Evolutionary conservation across 2,888 invertebrate genomes (phyloP).

Genomic region (Neocrepidodera transversa): DNA sequence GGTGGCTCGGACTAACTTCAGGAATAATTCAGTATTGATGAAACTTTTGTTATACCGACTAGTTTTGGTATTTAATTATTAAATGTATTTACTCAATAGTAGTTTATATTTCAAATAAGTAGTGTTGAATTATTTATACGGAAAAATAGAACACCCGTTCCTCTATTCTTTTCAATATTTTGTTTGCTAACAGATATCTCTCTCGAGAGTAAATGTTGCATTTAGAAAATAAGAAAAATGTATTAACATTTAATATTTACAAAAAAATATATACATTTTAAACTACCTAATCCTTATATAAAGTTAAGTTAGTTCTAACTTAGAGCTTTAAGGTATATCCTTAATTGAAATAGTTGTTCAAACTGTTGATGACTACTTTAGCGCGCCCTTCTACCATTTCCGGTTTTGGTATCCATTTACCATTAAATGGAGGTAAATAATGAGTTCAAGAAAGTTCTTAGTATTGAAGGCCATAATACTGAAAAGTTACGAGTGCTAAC

Average conservation of each 20-base stretch:
- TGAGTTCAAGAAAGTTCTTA: conserved; percentile 6
- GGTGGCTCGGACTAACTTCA: not conserved
- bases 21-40: conserved; percentile 1
- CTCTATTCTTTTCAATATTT: too few species aligned
- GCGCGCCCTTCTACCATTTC: not conserved
- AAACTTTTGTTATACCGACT: not conserved
- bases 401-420: not conserved
- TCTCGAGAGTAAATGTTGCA: too few species aligned
- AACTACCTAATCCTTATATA: too few species aligned
- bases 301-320: not conserved
- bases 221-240: too few species aligned
- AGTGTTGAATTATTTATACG: too few species aligned
- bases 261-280: too few species aligned
- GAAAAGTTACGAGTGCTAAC: not conserved
- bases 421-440: conserved; percentile 1
- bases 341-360: conserved; percentile 10
- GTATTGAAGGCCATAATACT: not conserved
- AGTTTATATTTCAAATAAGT: too few species aligned
- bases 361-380: conserved; percentile 1
- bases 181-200: too few species aligned
- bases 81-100: too few species aligned
- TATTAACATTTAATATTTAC: too few species aligned
- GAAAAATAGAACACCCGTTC: too few species aligned
- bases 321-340: not conserved
- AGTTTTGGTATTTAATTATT: too few species aligned